Evolutionary conservation across 2,797 vertebrate genomes (phyloP).

Genomic region (Notolabrus celidotus): DNA sequence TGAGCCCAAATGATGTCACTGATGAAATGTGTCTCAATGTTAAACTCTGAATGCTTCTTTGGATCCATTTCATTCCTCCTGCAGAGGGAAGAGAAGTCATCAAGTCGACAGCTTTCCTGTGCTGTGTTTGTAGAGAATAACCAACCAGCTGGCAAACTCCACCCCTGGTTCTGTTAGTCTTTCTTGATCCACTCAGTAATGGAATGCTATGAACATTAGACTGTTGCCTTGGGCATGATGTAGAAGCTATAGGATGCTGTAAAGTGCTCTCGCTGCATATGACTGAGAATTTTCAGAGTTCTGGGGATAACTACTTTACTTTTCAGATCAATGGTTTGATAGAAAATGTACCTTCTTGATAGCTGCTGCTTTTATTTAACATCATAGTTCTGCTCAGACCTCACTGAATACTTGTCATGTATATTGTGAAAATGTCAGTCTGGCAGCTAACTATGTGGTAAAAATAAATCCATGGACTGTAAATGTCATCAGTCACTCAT

Average conservation of each 20-base stretch:
- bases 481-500: conserved; percentile 67
- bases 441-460: conserved; percentile 22
- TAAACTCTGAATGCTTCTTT: conserved; percentile 42
- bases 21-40: conserved; percentile 22
- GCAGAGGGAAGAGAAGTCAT: conserved; percentile 51
- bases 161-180: conserved; percentile 34
- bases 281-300: conserved; percentile 21
- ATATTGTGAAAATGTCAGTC: conserved; percentile 39
- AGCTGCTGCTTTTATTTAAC: conserved; percentile 18
- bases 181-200: conserved; percentile 49
- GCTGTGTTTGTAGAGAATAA: conserved; percentile 47
- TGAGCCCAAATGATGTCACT: conserved; percentile 29
- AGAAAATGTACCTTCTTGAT: background rate
- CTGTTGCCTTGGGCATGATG: conserved; percentile 40
- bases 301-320: background rate
- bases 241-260: conserved; percentile 47
- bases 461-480: conserved; percentile 52
- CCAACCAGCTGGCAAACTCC: conserved; percentile 56
- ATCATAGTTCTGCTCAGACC: background rate
- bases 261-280: conserved; percentile 48
- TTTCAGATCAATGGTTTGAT: conserved; percentile 19
- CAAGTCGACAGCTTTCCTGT: conserved; percentile 44
- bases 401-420: background rate
- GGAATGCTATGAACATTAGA: conserved; percentile 63
- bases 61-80: conserved; percentile 40